phyloP scores from a whole-genome alignment of 2,113 vertebrate genomes.

The Eidolon helvum region DNA sequence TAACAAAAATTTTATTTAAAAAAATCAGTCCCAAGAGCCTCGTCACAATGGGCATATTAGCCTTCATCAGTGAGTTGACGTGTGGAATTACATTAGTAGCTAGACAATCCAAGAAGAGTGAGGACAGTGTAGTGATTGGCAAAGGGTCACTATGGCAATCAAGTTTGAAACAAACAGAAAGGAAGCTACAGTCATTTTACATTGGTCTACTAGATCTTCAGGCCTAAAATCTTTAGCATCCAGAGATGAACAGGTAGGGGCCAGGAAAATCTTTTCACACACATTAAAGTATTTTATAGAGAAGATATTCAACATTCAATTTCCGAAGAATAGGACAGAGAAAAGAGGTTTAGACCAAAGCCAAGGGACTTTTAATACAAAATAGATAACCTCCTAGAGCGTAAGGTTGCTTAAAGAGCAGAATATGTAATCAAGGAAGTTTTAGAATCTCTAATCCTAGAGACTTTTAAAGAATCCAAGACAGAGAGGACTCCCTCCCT shows the following conservation, averaged over 20 bases:
- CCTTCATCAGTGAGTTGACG: not conserved
- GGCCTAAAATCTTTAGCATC: not conserved
- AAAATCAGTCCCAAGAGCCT: not conserved
- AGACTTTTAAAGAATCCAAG: not conserved
- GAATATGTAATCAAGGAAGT: not conserved
- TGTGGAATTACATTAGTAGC: not conserved
- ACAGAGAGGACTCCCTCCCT: not conserved
- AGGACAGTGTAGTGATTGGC: not conserved
- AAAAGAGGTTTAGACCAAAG: not conserved
- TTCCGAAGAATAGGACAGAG: not conserved
- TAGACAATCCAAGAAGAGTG: not conserved
- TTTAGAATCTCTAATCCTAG: not conserved
- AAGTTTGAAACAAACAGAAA: not conserved
- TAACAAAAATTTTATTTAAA: not conserved
- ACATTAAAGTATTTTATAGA: not conserved
- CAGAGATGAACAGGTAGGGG: not conserved
- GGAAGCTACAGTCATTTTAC: not conserved
- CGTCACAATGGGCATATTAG: not conserved
- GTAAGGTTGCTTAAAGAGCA: not conserved
- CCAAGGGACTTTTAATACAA: not conserved
- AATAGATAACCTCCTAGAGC: not conserved
- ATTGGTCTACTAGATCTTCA: not conserved
- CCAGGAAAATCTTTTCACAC: not conserved
- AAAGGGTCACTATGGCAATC: not conserved
- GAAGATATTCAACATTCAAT: slow-evolving; percentile 13